Base-by-base conservation (phyloP, 2,888 invertebrate species). In the Lagria hirta region DNA sequence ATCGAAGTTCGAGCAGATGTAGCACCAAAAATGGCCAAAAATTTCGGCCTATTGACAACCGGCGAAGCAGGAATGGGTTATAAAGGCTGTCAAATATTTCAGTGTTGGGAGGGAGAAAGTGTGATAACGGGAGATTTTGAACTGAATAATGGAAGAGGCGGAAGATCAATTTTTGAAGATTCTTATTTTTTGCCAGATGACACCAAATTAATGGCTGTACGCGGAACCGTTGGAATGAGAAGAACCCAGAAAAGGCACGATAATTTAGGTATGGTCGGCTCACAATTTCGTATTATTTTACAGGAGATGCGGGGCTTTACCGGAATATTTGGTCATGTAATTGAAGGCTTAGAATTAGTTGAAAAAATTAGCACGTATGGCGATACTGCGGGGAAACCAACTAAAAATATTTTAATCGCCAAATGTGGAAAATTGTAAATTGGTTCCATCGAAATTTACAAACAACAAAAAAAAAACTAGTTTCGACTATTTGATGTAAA, bases 291-390 rank as follows among this genome's bases (percentile, higher is more conserved):
- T 52, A 82, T 88, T 52, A 85, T 88, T 57, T 73, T 88, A 60
- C 83, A 86, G 55, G 87, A 88, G 67, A 88, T 87, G 85, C 78
- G 86, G 49, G 86, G 86, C 24, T 88, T 88, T 71, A 87, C 88
- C 3, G 88, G 84, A 23, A 88, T 88, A 53, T 88, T 89, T 66
- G 88, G 84, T 18, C 83, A 82, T 70, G 87, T 89, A 7, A 81
- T 88, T 55, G 87, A 88, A 61, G 88, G 88, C 10, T 75, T 88
- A 51, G 87, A 87, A 60, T 74, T 88, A 58, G 82, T 88, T 46
- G 88, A 87, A 66, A 83, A 84, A 66, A 84, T 88, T 59, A 84
- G 86, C 55, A 83, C 83, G 60, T 82, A 80, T 58, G 87, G 87
- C 55, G 87, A 87, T 72, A 80, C 83, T 55, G 82, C 84, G 49